Conservation (phyloP, 2,797 vertebrate species). For the Pangasius macronema region DNA sequence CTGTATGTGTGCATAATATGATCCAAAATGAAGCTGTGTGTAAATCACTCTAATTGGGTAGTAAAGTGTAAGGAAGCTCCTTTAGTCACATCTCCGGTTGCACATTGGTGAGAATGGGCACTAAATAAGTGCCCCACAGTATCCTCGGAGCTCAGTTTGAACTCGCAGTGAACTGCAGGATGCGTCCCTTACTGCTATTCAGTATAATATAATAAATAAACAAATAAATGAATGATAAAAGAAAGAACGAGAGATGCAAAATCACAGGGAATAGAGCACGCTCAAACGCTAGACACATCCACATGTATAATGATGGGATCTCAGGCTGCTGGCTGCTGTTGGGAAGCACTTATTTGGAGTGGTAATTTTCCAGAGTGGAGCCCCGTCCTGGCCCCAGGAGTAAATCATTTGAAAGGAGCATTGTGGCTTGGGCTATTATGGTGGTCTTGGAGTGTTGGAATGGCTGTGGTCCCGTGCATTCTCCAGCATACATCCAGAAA, state of each 20-base stretch:
- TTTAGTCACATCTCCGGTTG: conserved; percentile 88
- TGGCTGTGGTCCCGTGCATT: conserved; percentile 41
- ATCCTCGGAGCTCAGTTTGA: conserved; percentile 66
- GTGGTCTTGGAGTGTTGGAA: conserved; percentile 48
- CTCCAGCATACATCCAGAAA: conserved; percentile 39
- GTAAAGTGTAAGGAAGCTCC: conserved; percentile 73
- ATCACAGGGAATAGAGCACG: conserved; percentile 45
- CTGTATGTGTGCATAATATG: conserved; percentile 3
- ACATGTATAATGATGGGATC: conserved; percentile 59
- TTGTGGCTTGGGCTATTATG: conserved; percentile 52
- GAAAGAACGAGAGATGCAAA: conserved; percentile 55
- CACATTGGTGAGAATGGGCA: conserved; percentile 82
- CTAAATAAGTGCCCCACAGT: conserved; percentile 68
- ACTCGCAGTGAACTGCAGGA: conserved; percentile 71
- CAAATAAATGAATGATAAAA: conserved; percentile 14
- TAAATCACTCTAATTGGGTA: conserved; percentile 92
- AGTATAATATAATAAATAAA: conserved; percentile 35
- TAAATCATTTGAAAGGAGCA: conserved; percentile 57
- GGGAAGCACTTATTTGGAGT: conserved; percentile 51
- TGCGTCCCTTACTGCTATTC: conserved; percentile 48
- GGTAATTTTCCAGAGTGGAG: conserved; percentile 52
- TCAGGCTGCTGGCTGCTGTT: conserved; percentile 37
- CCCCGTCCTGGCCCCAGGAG: conserved; percentile 34
- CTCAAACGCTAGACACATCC: conserved; percentile 48
- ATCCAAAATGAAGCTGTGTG: conserved; percentile 31